Conservation (phyloP, 2,888 invertebrate genomes). For the Colostygia pectinataria region DNA sequence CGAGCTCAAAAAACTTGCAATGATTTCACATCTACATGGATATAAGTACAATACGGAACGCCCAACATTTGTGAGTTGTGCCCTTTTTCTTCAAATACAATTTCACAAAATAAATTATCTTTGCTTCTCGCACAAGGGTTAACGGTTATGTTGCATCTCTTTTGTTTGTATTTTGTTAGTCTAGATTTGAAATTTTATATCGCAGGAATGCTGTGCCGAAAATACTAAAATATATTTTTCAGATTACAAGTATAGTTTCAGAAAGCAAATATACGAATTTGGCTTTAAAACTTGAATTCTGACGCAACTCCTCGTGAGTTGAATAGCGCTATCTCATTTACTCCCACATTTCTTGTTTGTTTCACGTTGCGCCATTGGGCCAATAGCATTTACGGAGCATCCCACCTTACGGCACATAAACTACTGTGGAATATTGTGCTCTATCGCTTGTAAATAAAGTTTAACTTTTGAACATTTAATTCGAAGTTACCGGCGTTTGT, state of each 20-base stretch:
- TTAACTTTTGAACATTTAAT: slow-evolving; percentile 80
- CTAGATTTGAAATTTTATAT: slow-evolving; percentile 28
- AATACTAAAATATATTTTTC: slow-evolving; percentile 1
- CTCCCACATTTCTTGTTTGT: slow-evolving; percentile 78
- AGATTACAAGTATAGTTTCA: slow-evolving; percentile 7
- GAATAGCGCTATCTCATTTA: slow-evolving; percentile 67
- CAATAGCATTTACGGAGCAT: slow-evolving; percentile 80
- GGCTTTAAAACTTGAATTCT: slow-evolving; percentile 3
- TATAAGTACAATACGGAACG: slow-evolving; percentile 35
- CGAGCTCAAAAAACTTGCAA: slow-evolving; percentile 31
- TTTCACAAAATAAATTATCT: slow-evolving; percentile 60
- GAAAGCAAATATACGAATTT: slow-evolving; percentile 6
- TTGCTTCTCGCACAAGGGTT: slow-evolving; percentile 50
- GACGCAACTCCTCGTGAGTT: slow-evolving; percentile 34
- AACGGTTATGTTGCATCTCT: slow-evolving; percentile 51
- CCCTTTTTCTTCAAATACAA: slow-evolving; percentile 22
- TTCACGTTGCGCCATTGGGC: slow-evolving; percentile 77
- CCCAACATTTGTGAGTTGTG: slow-evolving; percentile 37
- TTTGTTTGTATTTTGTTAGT: slow-evolving; percentile 40
- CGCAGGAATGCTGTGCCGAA: slow-evolving; percentile 7
- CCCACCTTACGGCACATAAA: slow-evolving; percentile 79
- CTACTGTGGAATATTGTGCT: slow-evolving; percentile 75
- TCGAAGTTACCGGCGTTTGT: slow-evolving; percentile 80
- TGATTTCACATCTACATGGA: slow-evolving; percentile 18
- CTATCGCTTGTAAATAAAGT: slow-evolving; percentile 77